These are phyloP conservation scores for Mixornis gularis DNA, from an alignment of 2,113 vertebrate genomes.

Conservation along the genomic window DNA sequence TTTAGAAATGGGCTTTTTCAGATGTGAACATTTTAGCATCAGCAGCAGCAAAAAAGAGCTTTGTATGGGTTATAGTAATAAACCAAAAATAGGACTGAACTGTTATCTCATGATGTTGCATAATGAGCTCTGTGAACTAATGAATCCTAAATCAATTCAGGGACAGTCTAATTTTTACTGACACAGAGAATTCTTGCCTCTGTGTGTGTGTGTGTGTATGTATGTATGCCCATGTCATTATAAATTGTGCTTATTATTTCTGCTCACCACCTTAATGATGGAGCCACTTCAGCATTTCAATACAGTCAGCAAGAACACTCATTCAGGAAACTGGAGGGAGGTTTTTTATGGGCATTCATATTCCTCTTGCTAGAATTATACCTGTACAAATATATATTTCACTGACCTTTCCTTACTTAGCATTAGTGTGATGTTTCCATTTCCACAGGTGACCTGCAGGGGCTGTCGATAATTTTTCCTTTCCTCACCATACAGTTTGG, in stretches of 20 bases:
- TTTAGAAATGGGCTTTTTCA: neutral
- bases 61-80: neutral
- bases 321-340: neutral
- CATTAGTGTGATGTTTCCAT: neutral
- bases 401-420: neutral
- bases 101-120: neutral
- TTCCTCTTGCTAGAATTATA: neutral
- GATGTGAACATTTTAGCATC: neutral
- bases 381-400: neutral
- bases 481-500: rapidly evolving
- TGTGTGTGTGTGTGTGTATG: neutral
- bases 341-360: neutral
- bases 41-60: neutral
- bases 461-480: neutral
- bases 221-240: neutral
- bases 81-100: neutral
- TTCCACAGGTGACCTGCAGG: neutral
- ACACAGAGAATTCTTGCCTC: neutral
- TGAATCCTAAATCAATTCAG: neutral
- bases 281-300: neutral
- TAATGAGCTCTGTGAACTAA: conserved; percentile 40
- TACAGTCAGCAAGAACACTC: neutral
- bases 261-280: neutral
- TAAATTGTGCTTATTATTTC: conserved; percentile 7
- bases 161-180: neutral